Conservation (phyloP, 2,797 vertebrate genomes). For the Pteronotus mesoamericanus region DNA sequence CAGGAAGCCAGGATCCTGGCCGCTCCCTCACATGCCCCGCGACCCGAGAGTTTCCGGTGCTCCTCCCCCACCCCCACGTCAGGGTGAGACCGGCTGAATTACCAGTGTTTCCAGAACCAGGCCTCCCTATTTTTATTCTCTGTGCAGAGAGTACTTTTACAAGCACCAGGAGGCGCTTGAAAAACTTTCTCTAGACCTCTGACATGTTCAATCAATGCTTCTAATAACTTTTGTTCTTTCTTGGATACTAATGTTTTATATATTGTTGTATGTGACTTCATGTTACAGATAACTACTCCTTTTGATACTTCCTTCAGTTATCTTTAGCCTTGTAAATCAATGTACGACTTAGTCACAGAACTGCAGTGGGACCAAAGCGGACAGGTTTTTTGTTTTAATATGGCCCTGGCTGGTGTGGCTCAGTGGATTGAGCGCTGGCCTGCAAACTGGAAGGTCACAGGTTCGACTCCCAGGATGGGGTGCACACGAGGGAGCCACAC, state of each 20-base stretch:
- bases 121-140: background rate
- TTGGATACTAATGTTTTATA: background rate
- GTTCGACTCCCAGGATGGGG: too few species aligned
- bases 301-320: background rate
- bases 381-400: background rate
- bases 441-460: too few species aligned
- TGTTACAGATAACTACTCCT: background rate
- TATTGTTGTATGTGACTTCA: background rate
- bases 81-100: too few species aligned
- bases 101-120: background rate
- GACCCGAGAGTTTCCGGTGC: background rate
- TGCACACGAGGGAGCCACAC: too few species aligned
- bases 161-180: background rate
- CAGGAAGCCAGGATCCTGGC: background rate
- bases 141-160: background rate
- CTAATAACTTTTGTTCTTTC: background rate
- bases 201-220: background rate
- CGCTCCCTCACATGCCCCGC: too few species aligned
- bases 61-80: too few species aligned
- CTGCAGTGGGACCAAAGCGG: background rate
- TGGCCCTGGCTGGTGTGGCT: too few species aligned
- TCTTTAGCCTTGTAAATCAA: background rate
- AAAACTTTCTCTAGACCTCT: background rate
- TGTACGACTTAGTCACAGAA: background rate
- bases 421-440: too few species aligned